Evolutionary conservation across 2,797 vertebrate genomes (phyloP), one percentile per base, ranked within the genome.

Genomic region (Urophycis tenuis): DNA sequence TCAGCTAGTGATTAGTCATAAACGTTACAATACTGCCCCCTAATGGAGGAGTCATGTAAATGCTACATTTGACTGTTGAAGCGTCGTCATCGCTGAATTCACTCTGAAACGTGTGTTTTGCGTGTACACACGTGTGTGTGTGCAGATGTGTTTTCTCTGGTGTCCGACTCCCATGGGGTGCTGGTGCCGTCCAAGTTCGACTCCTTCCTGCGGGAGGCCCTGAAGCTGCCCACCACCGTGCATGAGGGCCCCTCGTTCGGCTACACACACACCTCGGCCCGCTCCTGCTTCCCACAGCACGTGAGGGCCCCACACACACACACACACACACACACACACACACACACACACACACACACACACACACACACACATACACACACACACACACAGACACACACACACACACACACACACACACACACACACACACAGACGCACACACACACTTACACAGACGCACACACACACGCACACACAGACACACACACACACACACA

Each of bases 231-330:
- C 0, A 94, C 95, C 0, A 94, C 95, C 3, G 94, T 96, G 30
- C 95, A 96, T 53, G 97, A 99, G 90, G 96, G 95, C 0, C 97
- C 97, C 0, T 98, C 97, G 2, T 98, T 98, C 15, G 95, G 97
- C 11, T 98, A 98, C 90, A 95, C 93, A 0, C 94, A 96, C 82
- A 94, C 93, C 25, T 85, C 93, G 0, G 89, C 93, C 0, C 93
- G 94, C 75, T 89, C 94, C 71, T 98, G 95, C 85, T 99, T 99
- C 83, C 94, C 96, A 0, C 97, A 97, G 31, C 96, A 98, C 91
- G 96, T 96, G 81, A 9, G 34, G 33, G 1, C 29, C 67, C 15
- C 67, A 70, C 73, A 74, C 29, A 32, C 2, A 7, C 31, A 6
- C 30, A 41, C 39, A 19, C 2, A 15, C 2, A 31, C 60, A 5